Evolutionary conservation across 2,113 vertebrate genomes (phyloP).

Genomic region (Callocephalon fimbriatum): DNA sequence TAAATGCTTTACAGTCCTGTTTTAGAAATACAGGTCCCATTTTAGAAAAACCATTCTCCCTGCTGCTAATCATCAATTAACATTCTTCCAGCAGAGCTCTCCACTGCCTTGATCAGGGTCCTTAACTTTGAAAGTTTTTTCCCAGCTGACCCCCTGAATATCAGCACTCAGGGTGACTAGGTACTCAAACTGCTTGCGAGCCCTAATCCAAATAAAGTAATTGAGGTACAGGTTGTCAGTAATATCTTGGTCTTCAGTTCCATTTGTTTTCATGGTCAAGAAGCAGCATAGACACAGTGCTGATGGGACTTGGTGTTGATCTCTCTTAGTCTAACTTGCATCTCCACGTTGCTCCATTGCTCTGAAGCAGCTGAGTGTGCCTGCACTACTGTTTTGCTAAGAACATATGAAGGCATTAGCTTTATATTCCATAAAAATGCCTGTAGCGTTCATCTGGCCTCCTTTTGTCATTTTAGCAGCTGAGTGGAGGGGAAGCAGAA

Average conservation of each 20-base stretch:
- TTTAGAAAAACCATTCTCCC: not conserved
- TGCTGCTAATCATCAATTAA: not conserved
- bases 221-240: not conserved
- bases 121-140: not conserved
- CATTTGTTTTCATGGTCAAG: not conserved
- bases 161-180: not conserved
- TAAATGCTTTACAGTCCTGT: not conserved
- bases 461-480: slow-evolving; percentile 33
- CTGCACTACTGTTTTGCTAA: not conserved
- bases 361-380: not conserved
- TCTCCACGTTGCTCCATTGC: not conserved
- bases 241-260: not conserved
- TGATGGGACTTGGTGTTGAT: not conserved
- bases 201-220: not conserved
- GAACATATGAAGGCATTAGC: not conserved
- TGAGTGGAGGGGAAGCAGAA: not conserved
- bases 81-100: not conserved
- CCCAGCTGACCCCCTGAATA: not conserved
- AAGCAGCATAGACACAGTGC: not conserved
- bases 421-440: slow-evolving; percentile 6
- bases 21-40: not conserved
- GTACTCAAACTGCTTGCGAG: not conserved
- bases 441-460: not conserved
- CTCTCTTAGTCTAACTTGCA: not conserved
- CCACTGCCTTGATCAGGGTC: not conserved